Base-by-base conservation (phyloP, 2,113 vertebrate genomes). In the Piprites chloris region DNA sequence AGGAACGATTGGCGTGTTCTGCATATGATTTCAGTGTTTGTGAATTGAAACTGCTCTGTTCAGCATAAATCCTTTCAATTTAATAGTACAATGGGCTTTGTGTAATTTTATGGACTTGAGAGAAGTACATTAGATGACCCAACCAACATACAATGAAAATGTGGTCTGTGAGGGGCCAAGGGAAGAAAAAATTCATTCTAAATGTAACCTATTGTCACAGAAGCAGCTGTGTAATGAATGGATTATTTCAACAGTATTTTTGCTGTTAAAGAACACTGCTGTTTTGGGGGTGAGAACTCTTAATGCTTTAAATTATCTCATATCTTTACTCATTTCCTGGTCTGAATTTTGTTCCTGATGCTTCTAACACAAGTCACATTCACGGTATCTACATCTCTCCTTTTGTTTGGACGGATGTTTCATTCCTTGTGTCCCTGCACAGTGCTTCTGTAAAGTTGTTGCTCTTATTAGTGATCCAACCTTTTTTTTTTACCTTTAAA, bases 311-410 rank as follows among this genome's bases (percentile, higher is more conserved):
- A 68, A 41, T 59, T 30, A 27, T 33, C 13, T 71, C 5, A 5
- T 35, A 13, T 61, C 27, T 85, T 79, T 23, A 27, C 13, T 68
- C 9, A 27, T 83, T 55, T 85, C 19, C 12, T 75, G 35, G 35
- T 33, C 37, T 56, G 56, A 79, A 68, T 76, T 79, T 49, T 68
- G 6, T 79, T 49, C 23, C 9, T 14, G 11, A 11, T 46, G 11
- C 44, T 90, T 90, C 24, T 33, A 37, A 65, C 14, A 17, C 30
- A 74, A 69, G 33, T 84, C 30, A 30, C 2, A 4, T 62, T 50
- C 20, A 53, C 5, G 8, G 12, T 49, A 9, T 14, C 35, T 50
- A 2, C 18, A n/a, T 41, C 21, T 52, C 1, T 0, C 7, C 6
- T 68, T 91, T 68, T 73, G 4, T 77, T 74, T 71, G 35, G 15